Evolutionary conservation across 2,888 invertebrate species (phyloP), one percentile per base, ranked within the genome.

Genomic region (Disparrhopalites patrizii): DNA sequence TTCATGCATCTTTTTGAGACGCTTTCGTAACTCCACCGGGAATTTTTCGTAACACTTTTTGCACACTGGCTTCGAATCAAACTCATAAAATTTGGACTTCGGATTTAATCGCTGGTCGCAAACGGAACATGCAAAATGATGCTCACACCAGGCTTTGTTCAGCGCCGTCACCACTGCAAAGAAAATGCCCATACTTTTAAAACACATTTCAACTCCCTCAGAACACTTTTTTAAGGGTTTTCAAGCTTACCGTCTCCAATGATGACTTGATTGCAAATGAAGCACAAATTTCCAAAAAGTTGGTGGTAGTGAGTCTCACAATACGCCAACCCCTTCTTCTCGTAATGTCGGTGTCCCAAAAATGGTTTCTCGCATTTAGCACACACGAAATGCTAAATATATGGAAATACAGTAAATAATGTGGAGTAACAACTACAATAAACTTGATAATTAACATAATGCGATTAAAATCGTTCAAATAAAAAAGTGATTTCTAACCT

Each of bases 281-380:
- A 97, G 82, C 99, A 99, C 68, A 99, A 85, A 82, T 98, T 98
- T 36, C 99, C 99, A 81, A 98, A 99, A 73, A 99, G 82, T 83
- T 97, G 93, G 82, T 99, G 98, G 81, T 98, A 99, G 80, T 99
- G 99, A 68, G 91, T 94, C 81, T 99, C 99, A 80, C 99, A 99
- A 81, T 99, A 99, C 0, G 99, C 99, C 75, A 98, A 81, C 1
- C 96, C 99, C 77, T 96, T 96, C 82, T 95, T 94, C 82, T 99
- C 98, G 79, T 97, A 99, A 81, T 99, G 98, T 0, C 98, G 90
- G 82, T 96, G 95, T 0, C 99, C 99, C 78, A 97, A 87, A 84
- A 99, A 99, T 0, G 99, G 99, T 80, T 99, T 98, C 82, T 99
- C 99, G 80, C 99, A 99, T 81, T 97, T 97, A 73, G 98, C 97